Conservation (phyloP, 2,888 invertebrate species). For the Volucella inanis region DNA sequence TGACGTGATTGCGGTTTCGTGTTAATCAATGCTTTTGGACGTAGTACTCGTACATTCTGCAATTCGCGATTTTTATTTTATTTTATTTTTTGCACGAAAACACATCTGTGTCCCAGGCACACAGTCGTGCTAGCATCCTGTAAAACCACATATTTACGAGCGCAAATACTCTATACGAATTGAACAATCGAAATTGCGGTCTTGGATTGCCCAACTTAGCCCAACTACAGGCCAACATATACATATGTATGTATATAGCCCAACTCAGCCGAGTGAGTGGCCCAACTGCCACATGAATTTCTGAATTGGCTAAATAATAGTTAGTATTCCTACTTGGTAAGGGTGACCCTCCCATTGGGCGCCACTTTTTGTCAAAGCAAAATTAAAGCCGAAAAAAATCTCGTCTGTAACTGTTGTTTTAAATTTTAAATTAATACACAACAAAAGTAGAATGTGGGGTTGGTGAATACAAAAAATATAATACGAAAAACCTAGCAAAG, state of each 20-base stretch:
- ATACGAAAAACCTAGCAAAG: not conserved
- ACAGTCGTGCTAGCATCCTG: slow-evolving; percentile 10
- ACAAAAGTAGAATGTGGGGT: not conserved
- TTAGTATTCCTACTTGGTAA: not conserved
- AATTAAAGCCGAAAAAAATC: not conserved
- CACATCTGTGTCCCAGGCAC: no score
- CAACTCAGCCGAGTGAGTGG: no score
- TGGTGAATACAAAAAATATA: not conserved
- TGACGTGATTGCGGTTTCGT: slow-evolving; percentile 71
- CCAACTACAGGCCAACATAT: no score
- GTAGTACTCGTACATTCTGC: not conserved
- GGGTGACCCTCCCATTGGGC: slow-evolving; percentile 1
- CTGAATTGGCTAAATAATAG: slow-evolving; percentile 61
- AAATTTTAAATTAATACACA: slow-evolving; percentile 44
- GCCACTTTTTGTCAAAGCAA: slow-evolving; percentile 9
- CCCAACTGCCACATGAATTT: slow-evolving; percentile 50
- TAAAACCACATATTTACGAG: slow-evolving; percentile 61
- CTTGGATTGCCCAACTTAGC: not conserved
- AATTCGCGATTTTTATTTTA: not conserved
- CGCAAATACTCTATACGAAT: slow-evolving; percentile 12
- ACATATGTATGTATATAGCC: no score
- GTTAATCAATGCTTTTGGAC: slow-evolving; percentile 63
- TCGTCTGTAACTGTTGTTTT: slow-evolving; percentile 45
- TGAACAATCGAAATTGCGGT: slow-evolving; percentile 64
- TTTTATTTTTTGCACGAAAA: no score